phyloP scores from a whole-genome alignment of 1,140 invertebrate genomes.

The Zaprionus inermis region DNA sequence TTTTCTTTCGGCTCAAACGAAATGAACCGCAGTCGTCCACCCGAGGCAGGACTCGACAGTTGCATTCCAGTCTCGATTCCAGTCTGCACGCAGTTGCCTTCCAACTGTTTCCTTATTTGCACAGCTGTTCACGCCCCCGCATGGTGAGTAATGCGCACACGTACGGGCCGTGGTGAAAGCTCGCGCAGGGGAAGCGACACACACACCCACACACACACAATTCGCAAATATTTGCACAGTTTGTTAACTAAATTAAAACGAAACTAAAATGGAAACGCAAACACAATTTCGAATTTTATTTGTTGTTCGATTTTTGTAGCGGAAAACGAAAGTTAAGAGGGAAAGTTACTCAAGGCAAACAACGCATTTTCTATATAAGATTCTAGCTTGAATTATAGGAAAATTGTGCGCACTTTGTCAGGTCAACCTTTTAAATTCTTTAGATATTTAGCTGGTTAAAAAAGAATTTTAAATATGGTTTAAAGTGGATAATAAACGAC shows the following conservation, averaged over 20 bases:
- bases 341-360: conserved; percentile 4
- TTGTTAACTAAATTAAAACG: conserved; percentile 36
- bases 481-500: too few relatives aligned
- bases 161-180: conserved; percentile 59
- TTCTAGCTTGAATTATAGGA: not conserved
- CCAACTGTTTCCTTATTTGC: conserved; percentile 61
- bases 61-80: conserved; percentile 30
- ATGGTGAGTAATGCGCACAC: not conserved
- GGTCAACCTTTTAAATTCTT: too few relatives aligned
- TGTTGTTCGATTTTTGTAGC: conserved; percentile 9
- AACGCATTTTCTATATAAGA: not conserved
- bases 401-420: too few relatives aligned
- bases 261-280: conserved; percentile 32
- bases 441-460: too few relatives aligned
- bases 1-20: conserved; percentile 35
- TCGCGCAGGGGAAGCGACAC: conserved; percentile 10
- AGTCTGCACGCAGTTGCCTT: conserved; percentile 48
- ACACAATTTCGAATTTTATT: conserved; percentile 16
- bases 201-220: not conserved
- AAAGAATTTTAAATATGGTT: too few relatives aligned
- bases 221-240: conserved; percentile 45
- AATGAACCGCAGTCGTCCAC: conserved; percentile 55
- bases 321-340: conserved; percentile 2
- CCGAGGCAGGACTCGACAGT: conserved; percentile 36
- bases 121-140: conserved; percentile 59